Conservation (phyloP, 2,113 vertebrate genomes). For the Leptobrachium leishanense region DNA sequence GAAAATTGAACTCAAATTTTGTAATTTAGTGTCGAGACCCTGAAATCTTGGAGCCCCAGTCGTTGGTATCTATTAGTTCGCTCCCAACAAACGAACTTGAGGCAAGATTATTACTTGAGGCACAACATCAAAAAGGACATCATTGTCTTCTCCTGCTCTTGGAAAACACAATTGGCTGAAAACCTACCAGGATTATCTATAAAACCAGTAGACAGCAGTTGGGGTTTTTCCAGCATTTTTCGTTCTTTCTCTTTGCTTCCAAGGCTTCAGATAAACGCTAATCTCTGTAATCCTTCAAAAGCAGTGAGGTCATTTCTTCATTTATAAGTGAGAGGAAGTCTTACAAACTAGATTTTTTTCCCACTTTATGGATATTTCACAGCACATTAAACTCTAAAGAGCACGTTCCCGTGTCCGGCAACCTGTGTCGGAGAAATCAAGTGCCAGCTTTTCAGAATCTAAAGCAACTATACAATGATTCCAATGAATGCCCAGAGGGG, state of each 20-base stretch:
- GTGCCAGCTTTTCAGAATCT: too few species aligned
- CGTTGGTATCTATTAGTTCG: too few species aligned
- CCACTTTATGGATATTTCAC: background rate
- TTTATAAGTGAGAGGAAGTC: background rate
- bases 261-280: background rate
- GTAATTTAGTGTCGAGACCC: too few species aligned
- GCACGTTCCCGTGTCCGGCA: background rate
- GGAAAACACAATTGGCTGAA: background rate
- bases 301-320: background rate
- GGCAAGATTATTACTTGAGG: too few species aligned
- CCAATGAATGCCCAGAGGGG: too few species aligned
- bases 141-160: background rate
- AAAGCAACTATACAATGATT: too few species aligned
- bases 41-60: too few species aligned
- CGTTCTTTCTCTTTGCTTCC: background rate
- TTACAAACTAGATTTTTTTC: background rate
- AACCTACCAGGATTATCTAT: background rate
- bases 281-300: background rate
- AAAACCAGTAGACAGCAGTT: background rate
- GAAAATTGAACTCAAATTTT: too few species aligned
- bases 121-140: too few species aligned
- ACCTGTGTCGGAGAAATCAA: too few species aligned
- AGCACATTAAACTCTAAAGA: background rate
- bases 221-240: background rate
- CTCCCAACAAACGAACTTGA: too few species aligned